Base-by-base conservation (phyloP, 2,888 invertebrate genomes). In the Zygaena filipendulae region DNA sequence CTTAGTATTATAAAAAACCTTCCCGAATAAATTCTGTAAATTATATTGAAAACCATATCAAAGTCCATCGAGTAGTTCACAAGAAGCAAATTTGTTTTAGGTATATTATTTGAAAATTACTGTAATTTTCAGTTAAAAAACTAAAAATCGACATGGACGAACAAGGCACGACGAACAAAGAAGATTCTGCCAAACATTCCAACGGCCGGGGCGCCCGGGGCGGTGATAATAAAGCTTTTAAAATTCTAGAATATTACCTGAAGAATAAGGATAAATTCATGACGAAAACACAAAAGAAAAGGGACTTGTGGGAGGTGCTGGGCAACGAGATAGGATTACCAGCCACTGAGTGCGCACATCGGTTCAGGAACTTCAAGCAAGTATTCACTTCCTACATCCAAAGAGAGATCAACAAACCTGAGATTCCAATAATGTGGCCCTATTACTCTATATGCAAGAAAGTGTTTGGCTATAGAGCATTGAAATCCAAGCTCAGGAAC, bases 371-470 rank as follows among this genome's bases (percentile, higher is more conserved):
- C 30, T 38, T 75, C 1, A 75, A 75, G 37, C 68, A 74, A 47
- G 63, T 68, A 0, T 79, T 72, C 42, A 64, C 58, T 0, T 47
- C 54, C 0, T 63, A 67, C 3, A 52, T 77, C 0, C 66, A 74
- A 35, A 57, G 69, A 27, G 77, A 79, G 30, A 69, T 77, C 1
- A 64, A 52, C 3, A 68, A 66, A 33, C 75, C 77, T 0, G 71
- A 71, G 31, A 63, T 60, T 43, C 66, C 68, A 0, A 68, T 77
- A 3, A 43, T 69, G 0, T 77, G 75, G 77, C 75, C 74, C 0
- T 74, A 77, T 27, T 77, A 69, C 6, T 46, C 52, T 3, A 35
- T 71, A 1, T 75, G 75, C 43, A 79, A 77, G 32, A 79, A 74
- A 47, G 71, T 72, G 0, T 79, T 77, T 11, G 75, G 77, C 0